Evolutionary conservation across 2,113 vertebrate genomes (phyloP), one percentile per base, ranked within the genome.

Genomic region (Lophura nycthemera): DNA sequence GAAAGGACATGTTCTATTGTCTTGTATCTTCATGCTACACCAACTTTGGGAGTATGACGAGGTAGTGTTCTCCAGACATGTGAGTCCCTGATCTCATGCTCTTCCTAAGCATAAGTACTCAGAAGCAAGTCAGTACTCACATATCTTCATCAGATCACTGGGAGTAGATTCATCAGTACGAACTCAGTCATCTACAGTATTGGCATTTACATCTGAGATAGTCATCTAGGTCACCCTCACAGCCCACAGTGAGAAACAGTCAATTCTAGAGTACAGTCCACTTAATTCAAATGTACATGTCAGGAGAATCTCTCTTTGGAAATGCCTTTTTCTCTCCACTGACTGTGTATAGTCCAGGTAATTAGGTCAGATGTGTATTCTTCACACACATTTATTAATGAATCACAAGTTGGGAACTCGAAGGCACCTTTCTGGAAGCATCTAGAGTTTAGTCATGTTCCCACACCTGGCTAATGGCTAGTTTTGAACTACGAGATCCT

Each of bases 211-310:
- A 83, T 85, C 48, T 80, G 54, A 96, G 91, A 87, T 88, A 76
- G 92, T 85, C 48, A 76, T 89, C 85, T 85, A 89, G 71, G 82
- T 96, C 89, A 94, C 85, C 87, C 96, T 95, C 82, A 85, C 43
- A 89, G 66, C 45, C 42, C 64, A 84, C 67, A 52, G 10, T 1
- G 3, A 91, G 75, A 92, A 91, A 65, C 0, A 91, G 84, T 70
- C 54, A 91, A 29, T 94, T 95, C 75, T 85, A 59, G 71, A 92
- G 10, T 36, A 79, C 0, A 0, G 83, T 92, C 50, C 59, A 89
- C 91, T 91, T 88, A 82, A 92, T 87, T 91, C 78, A 89, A 83
- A 70, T 36, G n/a, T 70, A 70, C 32, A 70, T 69, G 25, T 89
- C 87, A 84, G 61, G n/a, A 93, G 66, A 84, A 71, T 90, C 38